Evolutionary conservation across 2,888 invertebrate species (phyloP).

Genomic region (Plebejus argus): DNA sequence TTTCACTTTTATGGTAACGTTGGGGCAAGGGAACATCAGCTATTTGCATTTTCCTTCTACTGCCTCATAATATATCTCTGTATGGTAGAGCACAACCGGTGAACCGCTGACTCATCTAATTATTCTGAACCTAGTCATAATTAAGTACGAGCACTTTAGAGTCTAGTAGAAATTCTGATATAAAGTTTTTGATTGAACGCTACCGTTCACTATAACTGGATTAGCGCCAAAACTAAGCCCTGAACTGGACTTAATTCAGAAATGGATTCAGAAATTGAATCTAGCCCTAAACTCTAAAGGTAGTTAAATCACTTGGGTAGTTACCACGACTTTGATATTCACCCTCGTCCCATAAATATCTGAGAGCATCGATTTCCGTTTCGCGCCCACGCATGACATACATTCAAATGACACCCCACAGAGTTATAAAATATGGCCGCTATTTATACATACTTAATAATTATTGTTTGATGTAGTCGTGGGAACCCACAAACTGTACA

Average conservation of each 20-base stretch:
- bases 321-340: neutral
- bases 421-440: neutral
- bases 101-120: no score
- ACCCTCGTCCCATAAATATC: conserved; percentile 19
- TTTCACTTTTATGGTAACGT: no score
- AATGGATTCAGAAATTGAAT: neutral
- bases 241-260: neutral
- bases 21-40: neutral
- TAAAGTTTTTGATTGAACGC: no score
- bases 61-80: no score
- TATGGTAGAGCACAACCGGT: no score
- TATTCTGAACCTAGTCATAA: no score
- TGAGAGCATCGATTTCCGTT: conserved; percentile 2
- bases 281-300: neutral
- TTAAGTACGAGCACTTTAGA: no score
- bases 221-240: no score
- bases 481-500: neutral
- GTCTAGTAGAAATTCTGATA: no score
- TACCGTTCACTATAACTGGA: no score
- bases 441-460: neutral
- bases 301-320: neutral
- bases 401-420: conserved; percentile 7
- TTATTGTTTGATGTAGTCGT: conserved; percentile 15
- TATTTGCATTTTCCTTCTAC: no score
- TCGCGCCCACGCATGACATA: conserved; percentile 17